Evolutionary conservation across 2,797 vertebrate genomes (phyloP), one percentile per base, ranked within the genome.

Genomic region (Gymnopithys bicolor): DNA sequence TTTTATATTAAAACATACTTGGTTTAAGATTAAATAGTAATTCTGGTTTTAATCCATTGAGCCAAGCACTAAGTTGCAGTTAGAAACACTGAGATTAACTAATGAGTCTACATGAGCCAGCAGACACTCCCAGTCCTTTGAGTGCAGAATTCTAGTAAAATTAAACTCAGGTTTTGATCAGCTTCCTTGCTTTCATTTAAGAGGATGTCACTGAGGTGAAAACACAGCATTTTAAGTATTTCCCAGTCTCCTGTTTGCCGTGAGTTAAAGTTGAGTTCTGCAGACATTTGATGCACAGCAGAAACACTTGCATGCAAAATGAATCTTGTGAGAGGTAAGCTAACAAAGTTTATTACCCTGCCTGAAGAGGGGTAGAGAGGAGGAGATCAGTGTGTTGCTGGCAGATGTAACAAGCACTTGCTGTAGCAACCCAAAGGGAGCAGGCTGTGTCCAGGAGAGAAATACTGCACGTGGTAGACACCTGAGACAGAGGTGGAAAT

Each of bases 401-500:
- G 41, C 55, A 89, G 43, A 24, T 64, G 19, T 69, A 56, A 66
- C 56, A 94, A 62, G 19, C 16, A 27, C 11, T 84, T 64, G 30
- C 58, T 73, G 30, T 39, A 58, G 51, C 75, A 85, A 62, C 30
- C 21, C 58, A 30, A 37, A 67, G 48, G 39, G 39, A 83, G 52
- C 51, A 69, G 67, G 35, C n/a, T 45, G 43, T 37, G 35, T 62
- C 27, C 75, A 19, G 25, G 56, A 23, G 45, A 81, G 69, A 30
- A 56, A 19, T 21, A 10, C 37, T 37, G 37, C 30, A 2, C 64
- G 58, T 75, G 63, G 80, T 58, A 48, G 93, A 86, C 76, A 93
- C 66, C 68, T 91, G 91, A 96, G 88, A 87, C 5, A 28, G 62
- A 64, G 45, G 53, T 84, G 89, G 19, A 94, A 96, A 66, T 4